phyloP scores from a whole-genome alignment of 2,888 invertebrate species.

The Dichetophora obliterata region DNA sequence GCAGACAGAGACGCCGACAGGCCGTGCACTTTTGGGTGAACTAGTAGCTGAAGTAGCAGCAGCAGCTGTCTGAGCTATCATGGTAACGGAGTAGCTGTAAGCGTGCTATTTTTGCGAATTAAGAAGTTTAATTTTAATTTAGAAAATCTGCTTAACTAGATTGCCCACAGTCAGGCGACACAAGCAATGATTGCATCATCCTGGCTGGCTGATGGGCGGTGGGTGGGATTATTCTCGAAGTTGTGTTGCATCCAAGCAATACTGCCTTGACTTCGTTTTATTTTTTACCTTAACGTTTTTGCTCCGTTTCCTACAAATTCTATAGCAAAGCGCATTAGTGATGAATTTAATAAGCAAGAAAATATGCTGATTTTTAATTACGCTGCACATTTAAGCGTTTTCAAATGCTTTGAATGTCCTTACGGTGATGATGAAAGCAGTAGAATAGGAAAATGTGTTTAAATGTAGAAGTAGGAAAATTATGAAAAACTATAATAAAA shows the following conservation, averaged over 20 bases:
- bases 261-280: not conserved
- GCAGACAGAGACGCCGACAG: not conserved
- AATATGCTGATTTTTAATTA: slow-evolving; percentile 34
- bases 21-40: not conserved
- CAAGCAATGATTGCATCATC: not conserved
- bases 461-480: not conserved
- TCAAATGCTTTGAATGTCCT: not conserved
- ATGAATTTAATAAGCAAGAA: slow-evolving; percentile 20
- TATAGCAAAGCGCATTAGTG: not conserved
- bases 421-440: not conserved
- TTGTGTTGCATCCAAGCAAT: not conserved
- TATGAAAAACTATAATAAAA: not conserved
- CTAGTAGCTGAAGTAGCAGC: not conserved
- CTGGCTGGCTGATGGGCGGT: not conserved
- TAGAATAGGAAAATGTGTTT: not conserved
- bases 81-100: not conserved
- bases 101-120: slow-evolving; percentile 30
- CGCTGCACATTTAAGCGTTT: not conserved
- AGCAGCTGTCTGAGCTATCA: not conserved
- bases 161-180: not conserved
- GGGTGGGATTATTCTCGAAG: not conserved
- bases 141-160: slow-evolving; percentile 12
- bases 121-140: slow-evolving; percentile 36
- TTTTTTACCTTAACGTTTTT: not conserved
- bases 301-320: not conserved